Base-by-base conservation (phyloP, 2,888 invertebrate species). In the Sylvicola cinctus region DNA sequence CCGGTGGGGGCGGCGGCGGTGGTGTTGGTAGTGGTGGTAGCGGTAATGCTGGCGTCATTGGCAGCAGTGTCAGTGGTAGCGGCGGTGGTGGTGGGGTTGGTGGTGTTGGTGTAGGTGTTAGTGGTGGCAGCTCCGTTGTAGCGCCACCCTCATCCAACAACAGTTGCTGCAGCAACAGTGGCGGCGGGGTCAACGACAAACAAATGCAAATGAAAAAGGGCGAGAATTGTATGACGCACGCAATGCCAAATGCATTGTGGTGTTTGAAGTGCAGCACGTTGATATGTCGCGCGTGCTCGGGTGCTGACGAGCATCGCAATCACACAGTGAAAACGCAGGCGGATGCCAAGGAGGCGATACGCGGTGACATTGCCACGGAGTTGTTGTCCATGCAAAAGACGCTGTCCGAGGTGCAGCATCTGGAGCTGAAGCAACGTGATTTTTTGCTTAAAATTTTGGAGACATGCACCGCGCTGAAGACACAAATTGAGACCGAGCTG, bases 401-500 rank as follows among this genome's bases (percentile, higher is more conserved):
- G 51, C 61, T 75, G 41, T 61, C 67, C 42, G 74, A 77, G 49
- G 70, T 76, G 40, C 74, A 78, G 55, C 68, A 73, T 49, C 58
- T 75, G 48, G 70, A 70, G 38, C 60, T 67, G 54, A 72, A 74
- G 47, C 75, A 76, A 52, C 66, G 77, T 44, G 71, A 75, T 48
- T 75, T 76, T 52, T 55, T 76, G 41, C 62, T 75, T 40, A 74
- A 75, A 50, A 70, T 78, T 32, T 61, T 75, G 40, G 78, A 79
- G 50, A 73, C 77, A 27, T 74, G 77, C 53, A 70, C 74, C 31
- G 71, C 74, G 38, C 54, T 79, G 32, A 78, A 78, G 51, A 69
- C 74, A 37, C 74, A 75, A 55, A 72, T 79, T 33, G 78, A 78
- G 55, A 70, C 73, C 32, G 76, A 78, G 50, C 61, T 79, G 42